A percentile compares a stretch with the other conserved stretches of the same genome.
phyloP scores from a whole-genome alignment of 1,140 invertebrate genomes.

The Orussus abietinus region DNA sequence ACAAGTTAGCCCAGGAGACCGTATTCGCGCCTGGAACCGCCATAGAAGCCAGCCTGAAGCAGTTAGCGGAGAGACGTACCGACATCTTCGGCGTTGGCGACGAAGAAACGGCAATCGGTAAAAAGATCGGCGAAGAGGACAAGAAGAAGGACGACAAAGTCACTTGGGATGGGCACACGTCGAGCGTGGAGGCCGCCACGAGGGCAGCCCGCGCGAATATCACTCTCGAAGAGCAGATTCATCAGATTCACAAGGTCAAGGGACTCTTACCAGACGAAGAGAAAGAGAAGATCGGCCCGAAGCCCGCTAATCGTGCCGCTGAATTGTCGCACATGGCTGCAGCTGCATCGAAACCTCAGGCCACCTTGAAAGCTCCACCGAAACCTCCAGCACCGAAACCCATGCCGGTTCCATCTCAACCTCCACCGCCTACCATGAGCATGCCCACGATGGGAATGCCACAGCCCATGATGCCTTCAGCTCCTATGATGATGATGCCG shows the following conservation, averaged over 20 bases:
- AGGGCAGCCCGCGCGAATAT: conserved; percentile 91
- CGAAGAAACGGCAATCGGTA: conserved; percentile 98
- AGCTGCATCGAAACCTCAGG: conserved; percentile 51
- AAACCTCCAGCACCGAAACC: conserved; percentile 48
- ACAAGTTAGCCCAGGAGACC: conserved; percentile 80
- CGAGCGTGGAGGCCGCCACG: conserved; percentile 87
- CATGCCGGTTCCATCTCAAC: conserved; percentile 36
- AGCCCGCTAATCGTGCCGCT: conserved; percentile 59
- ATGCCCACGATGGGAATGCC: conserved; percentile 57
- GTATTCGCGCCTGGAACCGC: conserved; percentile 85
- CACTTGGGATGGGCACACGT: conserved; percentile 98
- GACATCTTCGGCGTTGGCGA: conserved; percentile 99
- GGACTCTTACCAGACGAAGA: conserved; percentile 90
- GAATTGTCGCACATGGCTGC: conserved; percentile 48
- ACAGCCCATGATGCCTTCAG: conserved; percentile 55
- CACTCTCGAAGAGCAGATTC: conserved; percentile 94
- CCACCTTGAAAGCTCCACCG: conserved; percentile 48
- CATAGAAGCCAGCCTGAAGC: conserved; percentile 93
- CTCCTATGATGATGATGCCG: conserved; percentile 66
- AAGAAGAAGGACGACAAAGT: conserved; percentile 84
- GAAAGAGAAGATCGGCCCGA: conserved; percentile 87
- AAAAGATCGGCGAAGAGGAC: conserved; percentile 97
- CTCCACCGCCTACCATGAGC: conserved; percentile 44
- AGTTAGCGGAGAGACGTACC: conserved; percentile 95
- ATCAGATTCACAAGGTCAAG: conserved; percentile 94